Evolutionary conservation across 2,888 invertebrate genomes (phyloP).

Genomic region (Tryphoninae sp.): DNA sequence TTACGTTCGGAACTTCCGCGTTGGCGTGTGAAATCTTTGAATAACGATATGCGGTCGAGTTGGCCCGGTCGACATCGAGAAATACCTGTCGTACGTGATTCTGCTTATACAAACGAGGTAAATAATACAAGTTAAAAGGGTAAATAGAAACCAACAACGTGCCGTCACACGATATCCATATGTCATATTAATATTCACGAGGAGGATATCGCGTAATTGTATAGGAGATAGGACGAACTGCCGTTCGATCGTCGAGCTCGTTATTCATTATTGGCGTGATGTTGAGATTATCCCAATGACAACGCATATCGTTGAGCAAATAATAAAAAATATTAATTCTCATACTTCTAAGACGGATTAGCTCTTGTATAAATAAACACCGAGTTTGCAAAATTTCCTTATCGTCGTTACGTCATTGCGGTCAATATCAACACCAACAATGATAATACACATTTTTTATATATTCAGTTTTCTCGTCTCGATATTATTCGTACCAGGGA

Average conservation of each 20-base stretch:
- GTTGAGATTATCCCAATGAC: too few species aligned
- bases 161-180: not conserved
- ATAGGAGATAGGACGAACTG: constrained; percentile 26
- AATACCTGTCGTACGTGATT: constrained; percentile 15
- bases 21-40: constrained; percentile 55
- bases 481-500: too few species aligned
- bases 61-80: constrained; percentile 30
- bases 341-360: too few species aligned
- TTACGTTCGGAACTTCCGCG: constrained; percentile 13
- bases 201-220: constrained; percentile 9
- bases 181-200: not conserved
- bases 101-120: not conserved
- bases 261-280: constrained; percentile 22
- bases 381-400: too few species aligned
- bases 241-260: constrained; percentile 34
- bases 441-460: not conserved
- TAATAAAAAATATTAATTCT: too few species aligned
- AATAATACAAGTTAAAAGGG: not conserved
- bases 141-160: not conserved
- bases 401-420: too few species aligned
- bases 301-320: too few species aligned
- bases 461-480: not conserved
- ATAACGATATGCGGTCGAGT: constrained; percentile 50
- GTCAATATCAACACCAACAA: too few species aligned
- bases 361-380: too few species aligned